Conservation (phyloP, 2,888 invertebrate species). For the Polia nebulosa region DNA sequence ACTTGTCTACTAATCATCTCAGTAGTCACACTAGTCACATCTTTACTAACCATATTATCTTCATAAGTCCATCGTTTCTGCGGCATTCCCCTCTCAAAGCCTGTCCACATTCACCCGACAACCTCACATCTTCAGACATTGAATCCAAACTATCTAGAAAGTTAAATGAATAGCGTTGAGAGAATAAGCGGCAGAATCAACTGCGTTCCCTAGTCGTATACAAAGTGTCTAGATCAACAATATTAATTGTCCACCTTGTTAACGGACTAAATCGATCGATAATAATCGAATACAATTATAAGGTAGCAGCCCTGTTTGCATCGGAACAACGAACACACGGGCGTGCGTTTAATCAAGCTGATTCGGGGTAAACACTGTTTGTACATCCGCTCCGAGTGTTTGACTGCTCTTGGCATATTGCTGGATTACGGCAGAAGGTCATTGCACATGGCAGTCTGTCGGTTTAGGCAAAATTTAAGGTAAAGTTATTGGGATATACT, state of each 20-base stretch:
- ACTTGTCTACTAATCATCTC: background rate
- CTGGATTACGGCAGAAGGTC: constrained; percentile 44
- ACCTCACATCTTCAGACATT: background rate
- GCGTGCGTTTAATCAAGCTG: constrained; percentile 58
- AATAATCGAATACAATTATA: constrained; percentile 43
- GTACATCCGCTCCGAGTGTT: constrained; percentile 40
- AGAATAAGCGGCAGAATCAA: background rate
- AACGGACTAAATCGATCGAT: constrained; percentile 8
- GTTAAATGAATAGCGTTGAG: background rate
- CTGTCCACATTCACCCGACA: background rate
- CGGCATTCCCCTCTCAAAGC: background rate
- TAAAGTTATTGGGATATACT: background rate
- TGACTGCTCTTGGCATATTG: constrained; percentile 32
- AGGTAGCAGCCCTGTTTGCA: constrained; percentile 39
- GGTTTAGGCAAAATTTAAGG: background rate
- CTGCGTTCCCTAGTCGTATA: background rate
- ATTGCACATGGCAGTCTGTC: constrained; percentile 32
- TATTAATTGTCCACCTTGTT: constrained; percentile 21
- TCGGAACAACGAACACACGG: constrained; percentile 28
- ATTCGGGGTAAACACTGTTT: constrained; percentile 55
- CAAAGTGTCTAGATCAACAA: constrained; percentile 1
- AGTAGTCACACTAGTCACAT: background rate
- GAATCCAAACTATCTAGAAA: background rate
- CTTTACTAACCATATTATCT: background rate
- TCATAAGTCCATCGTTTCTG: background rate